Evolutionary conservation across 2,113 vertebrate genomes (phyloP).

Genomic region (Daubentonia madagascariensis): DNA sequence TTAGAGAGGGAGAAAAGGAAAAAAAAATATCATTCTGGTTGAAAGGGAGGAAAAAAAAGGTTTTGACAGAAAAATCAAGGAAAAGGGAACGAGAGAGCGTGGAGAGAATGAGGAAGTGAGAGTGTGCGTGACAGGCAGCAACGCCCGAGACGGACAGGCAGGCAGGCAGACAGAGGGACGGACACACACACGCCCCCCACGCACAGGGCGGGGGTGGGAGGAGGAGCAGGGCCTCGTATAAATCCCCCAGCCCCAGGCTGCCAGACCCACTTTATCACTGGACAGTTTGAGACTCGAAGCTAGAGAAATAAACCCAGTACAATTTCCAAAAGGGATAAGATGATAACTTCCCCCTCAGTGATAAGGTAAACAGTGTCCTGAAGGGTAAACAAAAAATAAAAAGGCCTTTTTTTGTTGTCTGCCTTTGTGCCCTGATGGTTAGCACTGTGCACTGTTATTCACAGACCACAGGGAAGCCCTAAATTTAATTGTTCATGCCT

Average conservation of each 20-base stretch:
- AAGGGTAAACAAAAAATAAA: constrained; percentile 87
- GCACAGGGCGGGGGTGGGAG: not conserved
- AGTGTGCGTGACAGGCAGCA: constrained; percentile 38
- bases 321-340: constrained; percentile 80
- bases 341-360: constrained; percentile 81
- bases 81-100: constrained; percentile 49
- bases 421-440: constrained; percentile 82
- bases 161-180: constrained; percentile 12
- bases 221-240: constrained; percentile 67
- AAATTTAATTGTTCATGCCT: constrained; percentile 84
- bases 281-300: constrained; percentile 72
- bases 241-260: constrained; percentile 73
- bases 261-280: constrained; percentile 76
- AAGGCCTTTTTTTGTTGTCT: constrained; percentile 78
- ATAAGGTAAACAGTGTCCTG: constrained; percentile 88
- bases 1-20: constrained; percentile 83
- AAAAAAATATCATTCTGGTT: constrained; percentile 73
- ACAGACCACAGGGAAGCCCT: constrained; percentile 86
- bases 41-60: constrained; percentile 76
- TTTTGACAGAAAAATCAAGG: constrained; percentile 79
- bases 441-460: constrained; percentile 81
- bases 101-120: constrained; percentile 26
- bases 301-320: constrained; percentile 74
- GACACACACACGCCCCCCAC: not conserved
- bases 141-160: constrained; percentile 61